phyloP scores from a whole-genome alignment of 2,888 invertebrate species.

The Pseudolycoriella hygida region DNA sequence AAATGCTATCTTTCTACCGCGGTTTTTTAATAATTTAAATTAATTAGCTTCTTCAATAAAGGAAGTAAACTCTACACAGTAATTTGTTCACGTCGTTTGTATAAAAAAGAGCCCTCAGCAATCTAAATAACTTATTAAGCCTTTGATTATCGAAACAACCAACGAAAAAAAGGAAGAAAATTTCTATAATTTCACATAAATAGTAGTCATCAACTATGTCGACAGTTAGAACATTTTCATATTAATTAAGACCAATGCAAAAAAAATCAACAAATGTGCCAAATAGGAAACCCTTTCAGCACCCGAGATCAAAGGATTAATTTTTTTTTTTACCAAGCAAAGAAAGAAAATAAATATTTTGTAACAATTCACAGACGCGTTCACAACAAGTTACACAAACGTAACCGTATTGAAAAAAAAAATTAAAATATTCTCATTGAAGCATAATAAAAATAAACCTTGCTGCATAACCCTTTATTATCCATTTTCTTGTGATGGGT shows the following conservation, averaged over 20 bases:
- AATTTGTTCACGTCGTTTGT: too few species aligned
- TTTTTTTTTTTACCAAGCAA: neutral
- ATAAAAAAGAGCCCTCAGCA: too few species aligned
- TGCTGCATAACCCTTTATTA: neutral
- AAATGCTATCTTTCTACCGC: too few species aligned
- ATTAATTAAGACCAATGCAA: neutral
- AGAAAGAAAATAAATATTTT: neutral
- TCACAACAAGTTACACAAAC: neutral
- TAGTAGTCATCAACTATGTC: too few species aligned
- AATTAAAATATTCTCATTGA: neutral
- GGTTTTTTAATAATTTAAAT: too few species aligned
- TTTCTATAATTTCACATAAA: too few species aligned
- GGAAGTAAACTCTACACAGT: too few species aligned
- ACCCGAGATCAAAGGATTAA: neutral
- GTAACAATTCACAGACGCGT: neutral
- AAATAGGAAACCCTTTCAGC: neutral
- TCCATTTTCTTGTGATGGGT: neutral
- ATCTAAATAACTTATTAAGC: too few species aligned
- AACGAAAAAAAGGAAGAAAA: too few species aligned
- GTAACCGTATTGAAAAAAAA: neutral
- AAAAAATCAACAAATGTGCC: neutral
- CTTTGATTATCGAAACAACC: too few species aligned
- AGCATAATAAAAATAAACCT: neutral
- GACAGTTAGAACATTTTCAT: neutral
- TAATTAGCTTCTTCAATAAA: too few species aligned